A percentile compares a stretch with the other conserved stretches of the same genome.
Evolutionary conservation across 2,888 invertebrate species (phyloP).

Genomic region (Acrobasis consociella): DNA sequence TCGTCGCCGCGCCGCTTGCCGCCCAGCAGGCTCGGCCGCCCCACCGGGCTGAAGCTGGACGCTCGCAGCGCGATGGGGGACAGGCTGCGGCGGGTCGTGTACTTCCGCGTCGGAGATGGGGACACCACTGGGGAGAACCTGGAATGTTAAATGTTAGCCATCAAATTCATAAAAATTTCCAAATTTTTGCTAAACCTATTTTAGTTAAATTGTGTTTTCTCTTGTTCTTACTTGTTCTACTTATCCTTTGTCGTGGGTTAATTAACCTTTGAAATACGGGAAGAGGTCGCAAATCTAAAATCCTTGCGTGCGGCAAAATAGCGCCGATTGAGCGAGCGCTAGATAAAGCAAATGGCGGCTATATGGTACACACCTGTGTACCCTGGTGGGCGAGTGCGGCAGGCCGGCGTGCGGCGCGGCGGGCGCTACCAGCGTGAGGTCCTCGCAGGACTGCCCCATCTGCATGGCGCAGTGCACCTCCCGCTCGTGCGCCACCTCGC

Average conservation of each 20-base stretch:
- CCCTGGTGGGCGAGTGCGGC: conserved; percentile 79
- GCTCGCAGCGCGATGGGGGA: conserved; percentile 94
- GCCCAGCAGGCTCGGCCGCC: conserved; percentile 74
- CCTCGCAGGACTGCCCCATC: conserved; percentile 97
- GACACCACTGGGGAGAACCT: conserved; percentile 85
- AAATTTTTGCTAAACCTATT: no score
- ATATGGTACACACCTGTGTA: conserved; percentile 60
- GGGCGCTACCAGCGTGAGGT: conserved; percentile 84
- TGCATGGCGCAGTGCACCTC: conserved; percentile 96
- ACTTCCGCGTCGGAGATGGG: conserved; percentile 93
- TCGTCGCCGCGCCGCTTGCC: conserved; percentile 86
- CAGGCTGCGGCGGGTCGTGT: conserved; percentile 91
- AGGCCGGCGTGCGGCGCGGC: conserved; percentile 63
- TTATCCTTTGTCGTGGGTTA: no score
- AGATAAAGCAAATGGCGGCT: no score
- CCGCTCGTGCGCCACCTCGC: conserved; percentile 95
- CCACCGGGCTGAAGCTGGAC: conserved; percentile 86
- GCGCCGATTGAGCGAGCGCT: no score
- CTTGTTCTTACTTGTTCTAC: no score
- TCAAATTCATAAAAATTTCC: no score
- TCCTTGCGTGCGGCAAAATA: no score
- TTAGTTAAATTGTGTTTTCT: no score
- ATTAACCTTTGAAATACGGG: no score
- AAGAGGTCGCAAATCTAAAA: no score
- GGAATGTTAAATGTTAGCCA: conserved; percentile 30